A percentile compares a stretch with the other conserved stretches of the same genome.
Evolutionary conservation across 1,140 invertebrate genomes (phyloP).

Genomic region (Lerema accius): DNA sequence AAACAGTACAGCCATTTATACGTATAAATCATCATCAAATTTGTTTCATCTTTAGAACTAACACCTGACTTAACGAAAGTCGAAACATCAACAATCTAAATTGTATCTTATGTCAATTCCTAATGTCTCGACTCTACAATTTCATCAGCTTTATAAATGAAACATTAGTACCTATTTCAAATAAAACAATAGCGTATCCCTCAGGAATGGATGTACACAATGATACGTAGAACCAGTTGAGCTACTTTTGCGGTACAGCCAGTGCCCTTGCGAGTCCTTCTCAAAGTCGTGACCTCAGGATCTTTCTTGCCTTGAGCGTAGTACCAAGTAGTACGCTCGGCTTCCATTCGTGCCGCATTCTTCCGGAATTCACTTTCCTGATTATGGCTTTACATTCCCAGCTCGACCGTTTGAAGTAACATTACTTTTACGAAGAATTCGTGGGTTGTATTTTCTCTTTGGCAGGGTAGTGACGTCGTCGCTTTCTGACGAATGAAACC

Average conservation of each 20-base stretch:
- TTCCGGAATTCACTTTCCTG: slow-evolving; percentile 23
- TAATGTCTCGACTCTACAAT: no score
- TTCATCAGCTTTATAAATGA: no score
- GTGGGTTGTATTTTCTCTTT: slow-evolving; percentile 15
- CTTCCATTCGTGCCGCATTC: slow-evolving; percentile 25
- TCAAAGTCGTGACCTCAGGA: slow-evolving; percentile 67
- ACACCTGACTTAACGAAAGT: no score
- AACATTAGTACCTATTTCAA: no score
- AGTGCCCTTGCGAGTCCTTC: slow-evolving; percentile 64
- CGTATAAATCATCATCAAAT: no score
- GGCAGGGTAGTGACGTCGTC: no score
- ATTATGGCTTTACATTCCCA: slow-evolving; percentile 23
- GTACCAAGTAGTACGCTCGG: slow-evolving; percentile 34
- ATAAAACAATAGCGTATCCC: background rate
- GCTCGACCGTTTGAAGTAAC: background rate
- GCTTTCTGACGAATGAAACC: no score
- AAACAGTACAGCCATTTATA: no score
- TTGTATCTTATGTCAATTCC: no score
- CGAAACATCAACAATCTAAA: no score
- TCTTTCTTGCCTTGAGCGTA: slow-evolving; percentile 53
- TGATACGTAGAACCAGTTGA: slow-evolving; percentile 27
- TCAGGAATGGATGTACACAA: slow-evolving; percentile 4
- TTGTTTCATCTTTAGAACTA: no score
- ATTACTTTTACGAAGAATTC: background rate
- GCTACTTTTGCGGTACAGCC: slow-evolving; percentile 26